Evolutionary conservation across 2,797 vertebrate species (phyloP).

Genomic region (Enteromius unitaeniatus): DNA sequence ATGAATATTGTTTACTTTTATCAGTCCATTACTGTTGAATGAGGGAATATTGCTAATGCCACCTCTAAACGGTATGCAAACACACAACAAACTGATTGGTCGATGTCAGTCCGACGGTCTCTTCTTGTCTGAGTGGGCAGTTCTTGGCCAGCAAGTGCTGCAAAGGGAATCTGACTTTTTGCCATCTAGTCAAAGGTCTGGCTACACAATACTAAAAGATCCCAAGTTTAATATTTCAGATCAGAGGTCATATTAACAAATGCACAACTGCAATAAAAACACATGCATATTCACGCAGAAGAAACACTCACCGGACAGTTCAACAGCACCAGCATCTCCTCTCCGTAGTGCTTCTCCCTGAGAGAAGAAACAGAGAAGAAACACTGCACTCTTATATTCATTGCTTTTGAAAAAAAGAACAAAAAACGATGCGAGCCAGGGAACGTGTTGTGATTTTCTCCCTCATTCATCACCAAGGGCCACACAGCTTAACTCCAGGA

Average conservation of each 20-base stretch:
- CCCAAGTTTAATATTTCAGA: slow-evolving; percentile 6
- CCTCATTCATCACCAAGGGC: slow-evolving; percentile 43
- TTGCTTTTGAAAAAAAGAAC: slow-evolving; percentile 45
- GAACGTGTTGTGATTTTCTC: slow-evolving; percentile 37
- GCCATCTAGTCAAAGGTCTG: slow-evolving; percentile 12
- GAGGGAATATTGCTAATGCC: no score
- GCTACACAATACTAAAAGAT: not conserved
- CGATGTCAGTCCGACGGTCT: not conserved
- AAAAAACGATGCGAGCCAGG: slow-evolving; percentile 1
- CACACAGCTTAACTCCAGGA: slow-evolving; percentile 39
- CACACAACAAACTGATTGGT: not conserved
- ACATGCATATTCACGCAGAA: not conserved
- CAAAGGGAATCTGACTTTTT: not conserved
- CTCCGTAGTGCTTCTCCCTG: slow-evolving; percentile 71
- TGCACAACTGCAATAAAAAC: not conserved
- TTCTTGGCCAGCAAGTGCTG: slow-evolving; percentile 8
- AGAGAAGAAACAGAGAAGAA: slow-evolving; percentile 38
- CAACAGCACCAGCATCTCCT: slow-evolving; percentile 66
- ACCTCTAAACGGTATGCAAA: not conserved
- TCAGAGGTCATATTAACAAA: slow-evolving; percentile 11
- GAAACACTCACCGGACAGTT: slow-evolving; percentile 71
- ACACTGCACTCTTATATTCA: slow-evolving; percentile 5
- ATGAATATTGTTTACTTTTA: not conserved
- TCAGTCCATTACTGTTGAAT: not conserved
- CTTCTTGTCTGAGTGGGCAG: not conserved